Percentiles rank a stretch among this genome's conserved stretches.
These are phyloP conservation scores for Philantomba maxwellii DNA, from an alignment of 2,113 vertebrate species.

Conservation along the genomic window DNA sequence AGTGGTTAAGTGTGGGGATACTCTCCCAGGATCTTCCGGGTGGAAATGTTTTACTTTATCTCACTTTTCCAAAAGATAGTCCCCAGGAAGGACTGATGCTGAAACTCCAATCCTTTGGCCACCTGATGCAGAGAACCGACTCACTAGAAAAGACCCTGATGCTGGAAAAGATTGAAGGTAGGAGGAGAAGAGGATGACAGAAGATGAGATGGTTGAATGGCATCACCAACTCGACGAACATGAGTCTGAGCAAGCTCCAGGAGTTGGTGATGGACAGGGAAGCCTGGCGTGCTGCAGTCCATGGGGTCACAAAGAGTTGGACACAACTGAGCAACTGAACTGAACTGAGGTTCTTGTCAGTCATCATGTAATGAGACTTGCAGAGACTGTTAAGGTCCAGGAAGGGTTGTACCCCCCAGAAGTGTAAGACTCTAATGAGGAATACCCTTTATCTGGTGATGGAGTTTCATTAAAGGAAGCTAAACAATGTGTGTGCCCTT, in stretches of 20 bases:
- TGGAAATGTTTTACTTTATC: background rate
- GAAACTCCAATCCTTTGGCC: background rate
- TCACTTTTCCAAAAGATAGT: background rate
- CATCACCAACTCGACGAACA: accelerated
- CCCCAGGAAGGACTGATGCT: background rate
- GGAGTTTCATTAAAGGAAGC: background rate
- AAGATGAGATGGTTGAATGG: background rate
- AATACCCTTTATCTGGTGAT: background rate
- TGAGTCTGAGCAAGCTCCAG: background rate
- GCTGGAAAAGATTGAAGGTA: background rate
- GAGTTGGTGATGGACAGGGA: background rate
- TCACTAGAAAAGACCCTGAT: background rate
- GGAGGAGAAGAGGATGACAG: background rate
- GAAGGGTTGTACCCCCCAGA: background rate
- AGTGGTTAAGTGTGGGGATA: background rate
- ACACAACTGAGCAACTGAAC: background rate
- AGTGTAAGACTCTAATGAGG: background rate
- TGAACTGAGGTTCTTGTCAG: background rate
- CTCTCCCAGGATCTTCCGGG: background rate
- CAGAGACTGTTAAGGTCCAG: background rate
- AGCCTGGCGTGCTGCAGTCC: background rate
- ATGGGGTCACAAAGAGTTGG: background rate
- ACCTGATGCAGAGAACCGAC: background rate
- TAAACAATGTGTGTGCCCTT: background rate
- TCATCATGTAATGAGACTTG: background rate